Evolutionary conservation across 2,113 vertebrate species (phyloP), one percentile per base, ranked within the genome.

Genomic region (Romanogobio albipinnatus): DNA sequence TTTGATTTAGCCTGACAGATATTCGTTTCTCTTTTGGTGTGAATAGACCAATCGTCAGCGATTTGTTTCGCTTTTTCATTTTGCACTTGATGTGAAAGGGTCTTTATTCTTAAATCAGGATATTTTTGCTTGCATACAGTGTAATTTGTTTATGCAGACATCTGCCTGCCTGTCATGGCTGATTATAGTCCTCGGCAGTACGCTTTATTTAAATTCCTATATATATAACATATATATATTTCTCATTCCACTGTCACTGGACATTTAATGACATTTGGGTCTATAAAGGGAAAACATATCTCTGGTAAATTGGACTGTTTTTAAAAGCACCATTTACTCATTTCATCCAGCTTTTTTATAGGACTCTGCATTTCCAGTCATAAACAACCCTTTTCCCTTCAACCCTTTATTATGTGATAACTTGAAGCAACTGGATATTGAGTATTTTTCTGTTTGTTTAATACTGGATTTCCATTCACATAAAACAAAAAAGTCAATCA

Each of bases 331-430:
- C 29, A 58, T 73, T 56, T 26, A 14, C 17, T 49, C 24, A 64
- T n/a, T 85, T 80, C 9, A 59, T 71, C 15, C 13, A n/a, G 29
- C 43, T 68, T n/a, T n/a, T 22, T 9, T 77, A 47, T 75, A 62
- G 56, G 9, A 39, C 9, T 64, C 33, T 29, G 22, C 22, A 39
- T 5, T 70, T 8, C 49, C 15, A 2, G 14, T 53, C 82, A 76
- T 84, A 64, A 76, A 43, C 29, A 56, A n/a, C n/a, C n/a, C n/a
- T n/a, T n/a, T 36, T 33, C 24, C 45, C 47, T 51, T 49, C 5
- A 43, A n/a, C 39, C 62, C 68, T 83, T n/a, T 61, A 83, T 61
- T 83, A 1, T n/a, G 47, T 36, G 71, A 84, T 84, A 66, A 53
- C 59, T 62, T 43, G 47, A 68, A 53, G 61, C 22, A 64, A 29